Evolutionary conservation across 2,797 vertebrate species (phyloP).

Genomic region (Ctenosaura bakeri): DNA sequence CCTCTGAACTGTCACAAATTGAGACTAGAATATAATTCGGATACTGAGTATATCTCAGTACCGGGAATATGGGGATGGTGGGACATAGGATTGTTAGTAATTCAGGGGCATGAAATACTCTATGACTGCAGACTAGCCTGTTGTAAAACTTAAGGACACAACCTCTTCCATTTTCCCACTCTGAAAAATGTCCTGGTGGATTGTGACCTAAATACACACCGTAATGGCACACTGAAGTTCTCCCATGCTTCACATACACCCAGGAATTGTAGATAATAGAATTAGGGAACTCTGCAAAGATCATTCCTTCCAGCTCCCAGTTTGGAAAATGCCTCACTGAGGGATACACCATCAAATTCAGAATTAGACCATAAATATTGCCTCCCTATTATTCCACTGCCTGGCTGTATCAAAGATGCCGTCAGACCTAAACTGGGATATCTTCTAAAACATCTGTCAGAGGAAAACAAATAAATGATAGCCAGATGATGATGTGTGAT

Average conservation of each 20-base stretch:
- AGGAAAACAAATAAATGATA: constrained; percentile 72
- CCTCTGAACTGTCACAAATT: background rate
- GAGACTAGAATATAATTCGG: constrained; percentile 1
- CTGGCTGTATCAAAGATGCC: constrained; percentile 61
- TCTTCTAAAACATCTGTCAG: constrained; percentile 59
- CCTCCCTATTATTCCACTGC: constrained; percentile 48
- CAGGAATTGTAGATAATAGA: constrained; percentile 48
- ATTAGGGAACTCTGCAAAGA: constrained; percentile 25
- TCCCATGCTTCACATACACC: constrained; percentile 17
- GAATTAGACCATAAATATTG: constrained; percentile 46
- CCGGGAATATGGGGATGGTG: background rate
- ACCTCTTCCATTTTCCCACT: background rate
- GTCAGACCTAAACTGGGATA: constrained; percentile 61
- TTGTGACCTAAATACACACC: constrained; percentile 10
- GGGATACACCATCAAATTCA: constrained; percentile 46
- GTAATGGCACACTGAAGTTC: background rate
- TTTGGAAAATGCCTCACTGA: constrained; percentile 50
- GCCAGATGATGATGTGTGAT: constrained; percentile 69
- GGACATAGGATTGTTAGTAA: background rate
- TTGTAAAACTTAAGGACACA: background rate
- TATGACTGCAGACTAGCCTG: background rate
- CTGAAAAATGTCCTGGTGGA: background rate
- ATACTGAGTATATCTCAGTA: background rate
- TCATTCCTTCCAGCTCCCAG: constrained; percentile 3
- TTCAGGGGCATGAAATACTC: background rate